phyloP scores from a whole-genome alignment of 2,797 vertebrate genomes.

The Meriones psammophilus region DNA sequence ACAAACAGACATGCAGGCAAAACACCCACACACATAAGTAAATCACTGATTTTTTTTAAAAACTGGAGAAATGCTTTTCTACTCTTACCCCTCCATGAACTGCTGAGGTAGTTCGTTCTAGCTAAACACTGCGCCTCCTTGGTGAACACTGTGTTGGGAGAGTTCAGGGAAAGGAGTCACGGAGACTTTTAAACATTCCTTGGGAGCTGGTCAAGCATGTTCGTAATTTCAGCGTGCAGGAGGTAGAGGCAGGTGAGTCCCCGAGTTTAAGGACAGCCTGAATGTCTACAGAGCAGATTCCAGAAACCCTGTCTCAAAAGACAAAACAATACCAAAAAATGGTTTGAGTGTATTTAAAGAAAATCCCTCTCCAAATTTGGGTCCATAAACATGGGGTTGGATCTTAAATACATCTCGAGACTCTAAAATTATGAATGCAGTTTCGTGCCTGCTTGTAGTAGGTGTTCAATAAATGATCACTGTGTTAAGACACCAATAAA shows the following conservation, averaged over 20 bases:
- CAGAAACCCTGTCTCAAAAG: background rate
- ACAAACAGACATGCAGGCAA: background rate
- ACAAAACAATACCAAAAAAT: background rate
- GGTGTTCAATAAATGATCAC: background rate
- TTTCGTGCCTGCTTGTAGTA: slow-evolving; percentile 9
- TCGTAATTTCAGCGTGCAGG: background rate
- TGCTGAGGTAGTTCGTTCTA: background rate
- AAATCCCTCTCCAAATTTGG: background rate
- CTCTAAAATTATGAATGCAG: background rate
- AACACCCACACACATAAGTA: background rate
- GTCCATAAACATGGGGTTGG: background rate
- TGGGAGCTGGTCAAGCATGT: background rate
- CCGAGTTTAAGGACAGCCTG: background rate
- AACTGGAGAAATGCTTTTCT: slow-evolving; percentile 29
- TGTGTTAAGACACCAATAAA: background rate
- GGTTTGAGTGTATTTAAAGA: slow-evolving; percentile 28
- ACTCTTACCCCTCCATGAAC: background rate
- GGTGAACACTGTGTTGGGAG: background rate
- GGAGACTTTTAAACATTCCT: background rate
- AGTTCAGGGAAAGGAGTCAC: background rate
- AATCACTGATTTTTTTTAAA: background rate
- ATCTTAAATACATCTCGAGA: slow-evolving; percentile 52
- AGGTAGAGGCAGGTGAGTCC: background rate
- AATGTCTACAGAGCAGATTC: background rate
- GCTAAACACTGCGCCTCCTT: background rate